Percentiles rank a stretch among this genome's conserved stretches.
phyloP scores from a whole-genome alignment of 2,888 invertebrate genomes.

The Metacarcinus magister region DNA sequence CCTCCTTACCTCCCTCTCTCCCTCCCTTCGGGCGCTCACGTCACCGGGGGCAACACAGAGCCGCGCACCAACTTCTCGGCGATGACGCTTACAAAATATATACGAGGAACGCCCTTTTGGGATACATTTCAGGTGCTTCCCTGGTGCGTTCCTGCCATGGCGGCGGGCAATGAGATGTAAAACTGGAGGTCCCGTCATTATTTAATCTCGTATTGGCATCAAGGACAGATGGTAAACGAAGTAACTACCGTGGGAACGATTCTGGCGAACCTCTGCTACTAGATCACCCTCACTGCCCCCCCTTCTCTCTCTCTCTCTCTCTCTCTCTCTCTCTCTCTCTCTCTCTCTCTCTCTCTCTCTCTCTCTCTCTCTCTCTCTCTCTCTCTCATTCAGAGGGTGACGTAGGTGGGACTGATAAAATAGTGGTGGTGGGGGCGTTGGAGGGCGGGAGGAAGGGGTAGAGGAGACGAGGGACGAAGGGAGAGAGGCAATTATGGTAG shows the following conservation, averaged over 20 bases:
- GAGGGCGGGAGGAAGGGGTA: background rate
- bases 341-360: background rate
- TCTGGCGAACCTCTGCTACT: slow-evolving; percentile 38
- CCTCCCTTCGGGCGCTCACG: slow-evolving; percentile 57
- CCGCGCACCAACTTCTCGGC: background rate
- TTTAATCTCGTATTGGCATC: slow-evolving; percentile 77
- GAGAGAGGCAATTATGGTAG: slow-evolving; percentile 44
- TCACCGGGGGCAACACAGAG: slow-evolving; percentile 66
- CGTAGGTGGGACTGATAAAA: background rate
- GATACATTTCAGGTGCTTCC: slow-evolving; percentile 6
- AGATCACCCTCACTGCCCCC: slow-evolving; percentile 18
- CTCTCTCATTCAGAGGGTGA: slow-evolving; percentile 37
- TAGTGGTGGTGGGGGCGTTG: background rate
- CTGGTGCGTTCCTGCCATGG: background rate
- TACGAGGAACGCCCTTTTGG: background rate
- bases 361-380: slow-evolving; percentile 38
- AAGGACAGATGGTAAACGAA: slow-evolving; percentile 75
- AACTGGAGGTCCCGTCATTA: slow-evolving; percentile 73
- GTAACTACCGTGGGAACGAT: slow-evolving; percentile 74
- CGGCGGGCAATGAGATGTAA: slow-evolving; percentile 71
- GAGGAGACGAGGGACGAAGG: background rate
- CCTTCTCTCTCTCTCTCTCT: background rate
- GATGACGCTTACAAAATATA: background rate
- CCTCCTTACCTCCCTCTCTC: slow-evolving; percentile 4
- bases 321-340: background rate